phyloP scores from a whole-genome alignment of 2,888 invertebrate species.

The Cerastis leucographa region DNA sequence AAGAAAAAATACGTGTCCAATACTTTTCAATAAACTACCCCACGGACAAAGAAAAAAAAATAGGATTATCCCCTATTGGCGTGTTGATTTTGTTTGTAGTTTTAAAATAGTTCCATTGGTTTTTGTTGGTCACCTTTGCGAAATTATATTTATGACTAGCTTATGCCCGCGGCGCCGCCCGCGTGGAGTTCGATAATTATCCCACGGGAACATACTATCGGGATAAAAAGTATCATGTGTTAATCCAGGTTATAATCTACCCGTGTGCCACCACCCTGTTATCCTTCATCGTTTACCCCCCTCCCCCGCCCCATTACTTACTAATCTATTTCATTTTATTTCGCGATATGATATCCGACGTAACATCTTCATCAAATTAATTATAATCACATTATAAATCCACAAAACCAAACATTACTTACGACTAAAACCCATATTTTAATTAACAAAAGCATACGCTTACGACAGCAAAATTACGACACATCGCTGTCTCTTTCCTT shows the following conservation, averaged over 20 bases:
- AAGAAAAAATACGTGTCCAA: too few relatives aligned
- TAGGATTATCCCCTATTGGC: too few relatives aligned
- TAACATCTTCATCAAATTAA: constrained; percentile 26
- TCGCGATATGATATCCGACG: background rate
- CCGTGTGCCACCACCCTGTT: too few relatives aligned
- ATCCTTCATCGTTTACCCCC: rapidly evolving
- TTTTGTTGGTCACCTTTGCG: constrained; percentile 40
- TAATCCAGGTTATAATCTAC: too few relatives aligned
- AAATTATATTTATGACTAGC: constrained; percentile 32
- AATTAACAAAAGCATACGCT: constrained; percentile 76
- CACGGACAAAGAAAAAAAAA: too few relatives aligned
- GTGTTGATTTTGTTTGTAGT: background rate
- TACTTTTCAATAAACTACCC: too few relatives aligned
- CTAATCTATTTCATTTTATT: background rate
- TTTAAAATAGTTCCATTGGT: constrained; percentile 1
- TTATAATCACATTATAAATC: constrained; percentile 56
- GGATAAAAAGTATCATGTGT: too few relatives aligned
- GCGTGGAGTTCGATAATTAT: too few relatives aligned
- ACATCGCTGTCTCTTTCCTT: constrained; percentile 67
- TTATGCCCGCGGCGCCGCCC: too few relatives aligned
- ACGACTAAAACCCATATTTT: constrained; percentile 70
- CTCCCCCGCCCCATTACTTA: too few relatives aligned
- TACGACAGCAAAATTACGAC: constrained; percentile 81
- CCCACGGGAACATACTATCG: too few relatives aligned
- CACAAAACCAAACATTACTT: constrained; percentile 49